phyloP scores from a whole-genome alignment of 2,113 vertebrate genomes.

The Phaethornis superciliosus region DNA sequence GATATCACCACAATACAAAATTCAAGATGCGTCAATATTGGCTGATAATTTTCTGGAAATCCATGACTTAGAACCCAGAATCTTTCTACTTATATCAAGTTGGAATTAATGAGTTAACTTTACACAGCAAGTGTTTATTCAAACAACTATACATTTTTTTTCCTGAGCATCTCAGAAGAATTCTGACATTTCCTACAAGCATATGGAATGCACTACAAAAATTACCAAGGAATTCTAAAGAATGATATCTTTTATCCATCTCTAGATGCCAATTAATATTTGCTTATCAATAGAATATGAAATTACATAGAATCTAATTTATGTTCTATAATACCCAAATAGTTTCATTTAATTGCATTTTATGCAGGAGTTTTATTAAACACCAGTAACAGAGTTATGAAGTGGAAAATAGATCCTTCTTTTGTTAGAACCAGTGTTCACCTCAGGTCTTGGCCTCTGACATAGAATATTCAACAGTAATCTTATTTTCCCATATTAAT shows the following conservation, averaged over 20 bases:
- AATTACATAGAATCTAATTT: neutral
- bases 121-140: neutral
- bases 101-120: neutral
- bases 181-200: neutral
- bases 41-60: neutral
- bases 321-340: neutral
- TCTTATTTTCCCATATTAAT: slow-evolving; percentile 48
- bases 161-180: neutral
- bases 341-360: neutral
- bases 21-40: neutral
- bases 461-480: neutral
- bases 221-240: neutral
- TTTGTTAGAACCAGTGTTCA: neutral
- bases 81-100: neutral
- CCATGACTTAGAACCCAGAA: neutral
- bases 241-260: neutral
- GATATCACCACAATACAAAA: neutral
- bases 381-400: neutral
- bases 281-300: neutral
- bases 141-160: neutral
- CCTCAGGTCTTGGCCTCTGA: neutral
- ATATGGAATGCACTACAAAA: neutral
- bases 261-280: neutral
- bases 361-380: neutral
- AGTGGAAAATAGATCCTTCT: neutral